Evolutionary conservation across 2,113 vertebrate genomes (phyloP), one percentile per base, ranked within the genome.

Genomic region (Baryphthengus martii): DNA sequence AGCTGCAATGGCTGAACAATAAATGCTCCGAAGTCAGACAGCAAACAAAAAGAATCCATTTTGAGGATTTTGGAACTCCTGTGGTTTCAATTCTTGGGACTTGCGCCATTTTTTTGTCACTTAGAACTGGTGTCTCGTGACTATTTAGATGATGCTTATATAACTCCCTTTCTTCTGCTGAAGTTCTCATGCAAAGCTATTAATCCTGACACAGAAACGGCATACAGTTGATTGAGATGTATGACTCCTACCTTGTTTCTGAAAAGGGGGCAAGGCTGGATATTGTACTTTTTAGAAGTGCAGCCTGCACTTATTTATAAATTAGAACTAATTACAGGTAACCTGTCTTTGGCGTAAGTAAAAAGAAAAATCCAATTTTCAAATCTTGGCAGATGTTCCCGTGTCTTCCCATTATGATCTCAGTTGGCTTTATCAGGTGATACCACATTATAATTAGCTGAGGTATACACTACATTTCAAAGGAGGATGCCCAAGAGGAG

Each of bases 261-360:
- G 45, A 94, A 94, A 95, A 82, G 67, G 56, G 73, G 97, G 96
- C 85, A 96, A 93, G 77, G 86, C 93, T 94, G 56, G 77, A 74
- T 65, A 74, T n/a, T 97, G 94, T 97, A 58, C 88, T 90, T 95
- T 96, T 97, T 73, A 94, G 95, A 97, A 98, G 93, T 82, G 93
- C 80, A 97, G 95, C 78, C 92, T 95, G 95, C 96, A 97, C 94
- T 96, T 96, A 97, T 96, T 94, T 97, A 97, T 97, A 98, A 98
- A 98, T 97, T 97, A 97, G 96, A 97, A 94, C 98, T 98, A 97
- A 98, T 97, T 97, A 97, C 96, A 98, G 96, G 96, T 97, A 98
- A 97, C 96, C 97, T 94, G 96, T 96, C 73, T 95, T 95, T 92
- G 96, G 97, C 96, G 4, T 75, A 75, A 84, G 95, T 85, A 96